Evolutionary conservation across 2,888 invertebrate species (phyloP), one percentile per base, ranked within the genome.

Genomic region (Aelia acuminata): DNA sequence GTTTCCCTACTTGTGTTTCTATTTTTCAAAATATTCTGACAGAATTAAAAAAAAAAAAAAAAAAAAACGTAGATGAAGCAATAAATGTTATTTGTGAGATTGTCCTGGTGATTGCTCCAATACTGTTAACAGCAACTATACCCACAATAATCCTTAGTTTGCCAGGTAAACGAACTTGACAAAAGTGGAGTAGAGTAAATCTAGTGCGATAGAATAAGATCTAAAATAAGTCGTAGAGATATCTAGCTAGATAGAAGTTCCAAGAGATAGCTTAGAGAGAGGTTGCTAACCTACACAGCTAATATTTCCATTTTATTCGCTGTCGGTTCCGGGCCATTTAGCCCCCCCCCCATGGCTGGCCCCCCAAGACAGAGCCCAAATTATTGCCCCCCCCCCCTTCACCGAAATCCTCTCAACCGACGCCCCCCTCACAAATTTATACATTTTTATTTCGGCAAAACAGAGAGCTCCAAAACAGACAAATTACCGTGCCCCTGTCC

Each of bases 281-380:
- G 15, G 63, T 26, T 4, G 80, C 22, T 39, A 43, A 13, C 3
- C 4, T 5, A 22, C 4, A n/a, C 10, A 43, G 43, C 11, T 80
- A 80, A 80, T 80, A 80, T 80, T 80, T 80, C 80, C 80, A 80
- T 43, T 80, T 80, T 80, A 80, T 80, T 80, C 43, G 43, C 80
- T 80, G 80, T 43, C 80, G 80, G 80, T 80, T 43, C 43, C 80
- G 80, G 43, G 11, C 43, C 80, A 80, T 80, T 80, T 80, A 80
- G 43, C n/a, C n/a, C n/a, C n/a, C n/a, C n/a, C n/a, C n/a, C n/a
- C 80, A 39, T n/a, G 3, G 80, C 80, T 35, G 39, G 75, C 22
- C n/a, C 75, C 15, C 20, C n/a, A 47, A 80, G 80, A 43, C 43
- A 80, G 3, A 11, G 47, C 11, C 80, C 5, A 39, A 80, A 43